Evolutionary conservation across 1,140 invertebrate genomes (phyloP).

Genomic region (Leptoteleia sp.): DNA sequence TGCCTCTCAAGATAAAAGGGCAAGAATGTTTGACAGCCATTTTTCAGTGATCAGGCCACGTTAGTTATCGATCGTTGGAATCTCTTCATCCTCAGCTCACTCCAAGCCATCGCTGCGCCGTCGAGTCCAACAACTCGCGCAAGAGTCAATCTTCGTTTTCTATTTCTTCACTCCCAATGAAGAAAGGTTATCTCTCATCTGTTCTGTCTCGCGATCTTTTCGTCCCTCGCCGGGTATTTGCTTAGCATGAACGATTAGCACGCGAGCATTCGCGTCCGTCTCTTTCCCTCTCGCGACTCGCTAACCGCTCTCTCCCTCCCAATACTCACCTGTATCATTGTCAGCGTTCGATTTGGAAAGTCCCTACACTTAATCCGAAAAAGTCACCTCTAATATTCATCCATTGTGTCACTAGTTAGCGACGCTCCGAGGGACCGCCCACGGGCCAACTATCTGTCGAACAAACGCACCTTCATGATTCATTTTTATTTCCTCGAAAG

Average conservation of each 20-base stretch:
- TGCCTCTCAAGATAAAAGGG: conserved; percentile 76
- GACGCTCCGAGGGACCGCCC: conserved; percentile 70
- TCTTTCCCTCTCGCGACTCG: conserved; percentile 16
- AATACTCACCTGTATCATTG: conserved; percentile 34
- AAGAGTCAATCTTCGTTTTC: conserved; percentile 73
- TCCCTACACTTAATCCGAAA: conserved; percentile 44
- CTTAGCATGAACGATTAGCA: conserved; percentile 66
- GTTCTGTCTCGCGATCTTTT: conserved; percentile 69
- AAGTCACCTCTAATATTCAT: conserved; percentile 69
- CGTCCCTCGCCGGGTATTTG: conserved; percentile 61
- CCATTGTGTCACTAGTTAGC: conserved; percentile 78
- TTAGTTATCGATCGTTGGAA: conserved; percentile 77
- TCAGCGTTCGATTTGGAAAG: conserved; percentile 40
- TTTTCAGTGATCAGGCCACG: conserved; percentile 80
- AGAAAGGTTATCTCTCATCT: conserved; percentile 76
- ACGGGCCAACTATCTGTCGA: conserved; percentile 63
- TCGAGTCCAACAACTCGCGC: conserved; percentile 69
- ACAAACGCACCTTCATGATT: conserved; percentile 67
- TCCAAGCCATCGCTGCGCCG: conserved; percentile 56
- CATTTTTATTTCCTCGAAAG: conserved; percentile 74
- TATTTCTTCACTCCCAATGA: conserved; percentile 75
- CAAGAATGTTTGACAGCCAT: conserved; percentile 81
- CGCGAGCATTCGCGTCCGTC: conserved; percentile 54
- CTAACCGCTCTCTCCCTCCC: conserved; percentile 18
- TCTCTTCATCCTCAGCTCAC: conserved; percentile 71